Base-by-base conservation (phyloP, 2,113 vertebrate genomes). In the Varanus salvator region DNA sequence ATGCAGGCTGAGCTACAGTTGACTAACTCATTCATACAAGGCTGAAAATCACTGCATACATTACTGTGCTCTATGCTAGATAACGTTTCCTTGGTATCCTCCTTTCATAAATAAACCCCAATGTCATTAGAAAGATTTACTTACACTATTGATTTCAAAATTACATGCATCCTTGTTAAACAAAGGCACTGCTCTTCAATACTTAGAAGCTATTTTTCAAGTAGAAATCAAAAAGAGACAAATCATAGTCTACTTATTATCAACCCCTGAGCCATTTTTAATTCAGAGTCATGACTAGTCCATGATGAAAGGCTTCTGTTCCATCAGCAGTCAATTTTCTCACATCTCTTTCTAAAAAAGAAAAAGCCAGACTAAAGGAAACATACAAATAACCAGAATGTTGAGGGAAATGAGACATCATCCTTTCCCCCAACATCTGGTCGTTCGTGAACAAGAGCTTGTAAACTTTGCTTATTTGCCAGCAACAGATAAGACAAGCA, bases 281-380 rank as follows among this genome's bases (percentile, higher is more conserved):
- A 92, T 90, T 93, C 90, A 78, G 90, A 94, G 85, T 91, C 89
- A 60, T 27, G 29, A 81, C n/a, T 57, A 72, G 50, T 44, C 52
- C 48, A 57, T 60, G 52, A 83, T 48, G 38, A 83, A 60, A 75
- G 34, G 27, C 54, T 72, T 89, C 86, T 72, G 72, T 92, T 95
- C 95, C 92, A 92, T 91, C 93, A 92, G 90, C 90, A 93, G 87
- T 93, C 92, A 94, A 93, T 94, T 94, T 92, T 94, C 87, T 91
- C 86, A 90, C 77, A 87, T 77, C 60, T 86, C 86, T 95, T 93
- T 86, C 90, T 77, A 86, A 92, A 92, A 86, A 78, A 90, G 11
- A 76, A 68, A 57, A 89, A 48, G 44, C 15, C 64, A 93, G 87
- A 93, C 94, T 91, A 85, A 93, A 94, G 87, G 93, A 96, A 95